Evolutionary conservation across 2,888 invertebrate species (phyloP).

Genomic region (Melinopterus prodromus): DNA sequence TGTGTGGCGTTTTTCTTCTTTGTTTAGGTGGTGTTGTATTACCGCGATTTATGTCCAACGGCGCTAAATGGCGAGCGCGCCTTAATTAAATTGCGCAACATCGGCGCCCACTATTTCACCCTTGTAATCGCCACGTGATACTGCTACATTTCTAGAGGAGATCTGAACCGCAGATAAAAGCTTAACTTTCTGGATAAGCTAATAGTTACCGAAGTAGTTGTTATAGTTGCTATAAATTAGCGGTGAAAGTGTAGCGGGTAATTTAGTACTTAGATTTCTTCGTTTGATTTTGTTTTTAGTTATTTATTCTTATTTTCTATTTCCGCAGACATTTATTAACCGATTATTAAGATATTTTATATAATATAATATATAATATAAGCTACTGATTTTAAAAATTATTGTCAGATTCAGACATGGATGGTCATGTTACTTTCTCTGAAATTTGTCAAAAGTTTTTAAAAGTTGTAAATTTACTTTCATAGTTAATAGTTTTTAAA

Average conservation of each 20-base stretch:
- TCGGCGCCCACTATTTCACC: background rate
- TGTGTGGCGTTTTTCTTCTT: background rate
- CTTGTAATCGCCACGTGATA: background rate
- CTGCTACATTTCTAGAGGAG: background rate
- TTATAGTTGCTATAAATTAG: background rate
- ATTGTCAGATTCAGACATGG: too few species aligned
- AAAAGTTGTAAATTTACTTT: too few species aligned
- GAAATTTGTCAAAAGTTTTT: too few species aligned
- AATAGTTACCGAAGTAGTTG: background rate
- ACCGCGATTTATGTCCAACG: background rate
- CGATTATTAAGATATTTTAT: too few species aligned
- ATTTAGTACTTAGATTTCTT: too few species aligned
- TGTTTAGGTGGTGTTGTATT: background rate
- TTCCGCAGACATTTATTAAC: too few species aligned
- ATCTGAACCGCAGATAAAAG: background rate
- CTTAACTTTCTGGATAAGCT: background rate
- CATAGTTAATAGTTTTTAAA: too few species aligned
- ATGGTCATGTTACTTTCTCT: too few species aligned
- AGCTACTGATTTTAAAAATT: too few species aligned
- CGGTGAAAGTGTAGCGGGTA: background rate
- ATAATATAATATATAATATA: too few species aligned
- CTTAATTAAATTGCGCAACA: constrained; percentile 4
- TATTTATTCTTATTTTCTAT: too few species aligned
- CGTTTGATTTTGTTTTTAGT: too few species aligned
- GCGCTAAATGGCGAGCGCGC: background rate